phyloP scores from a whole-genome alignment of 2,797 vertebrate genomes.

The Enteromius radiatus region DNA sequence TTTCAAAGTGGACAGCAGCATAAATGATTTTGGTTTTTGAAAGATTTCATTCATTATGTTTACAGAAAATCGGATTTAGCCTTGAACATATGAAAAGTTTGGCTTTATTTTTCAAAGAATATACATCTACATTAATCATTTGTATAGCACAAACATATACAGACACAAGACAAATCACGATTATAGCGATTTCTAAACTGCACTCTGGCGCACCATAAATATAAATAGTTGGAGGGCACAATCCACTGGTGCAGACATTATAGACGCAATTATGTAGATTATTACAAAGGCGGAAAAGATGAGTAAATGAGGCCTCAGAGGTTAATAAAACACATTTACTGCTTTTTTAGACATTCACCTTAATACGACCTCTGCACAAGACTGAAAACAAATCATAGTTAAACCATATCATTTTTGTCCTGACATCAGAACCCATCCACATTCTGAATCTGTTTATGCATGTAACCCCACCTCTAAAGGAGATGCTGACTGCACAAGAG shows the following conservation, averaged over 20 bases:
- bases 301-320: constrained; percentile 32
- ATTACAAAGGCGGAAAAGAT: constrained; percentile 32
- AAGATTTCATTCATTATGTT: background rate
- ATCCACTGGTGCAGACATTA: constrained; percentile 40
- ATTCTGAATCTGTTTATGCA: constrained; percentile 21
- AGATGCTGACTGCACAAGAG: background rate
- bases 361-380: constrained; percentile 36
- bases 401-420: constrained; percentile 39
- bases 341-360: constrained; percentile 50
- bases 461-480: background rate
- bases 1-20: constrained; percentile 11
- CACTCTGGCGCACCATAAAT: constrained; percentile 41
- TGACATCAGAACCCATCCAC: constrained; percentile 13
- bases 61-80: background rate
- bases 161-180: constrained; percentile 13
- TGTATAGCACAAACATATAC: constrained; percentile 17
- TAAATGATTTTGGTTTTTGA: constrained; percentile 8
- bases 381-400: constrained; percentile 43
- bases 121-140: background rate
- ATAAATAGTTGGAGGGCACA: constrained; percentile 35
- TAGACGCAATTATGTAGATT: constrained; percentile 34
- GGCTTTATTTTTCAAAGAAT: background rate
- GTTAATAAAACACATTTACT: constrained; percentile 47
- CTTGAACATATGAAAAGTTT: constrained; percentile 4
- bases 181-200: constrained; percentile 5